Evolutionary conservation across 2,888 invertebrate genomes (phyloP), one percentile per base, ranked within the genome.

Genomic region (Ennomos quercinarius): DNA sequence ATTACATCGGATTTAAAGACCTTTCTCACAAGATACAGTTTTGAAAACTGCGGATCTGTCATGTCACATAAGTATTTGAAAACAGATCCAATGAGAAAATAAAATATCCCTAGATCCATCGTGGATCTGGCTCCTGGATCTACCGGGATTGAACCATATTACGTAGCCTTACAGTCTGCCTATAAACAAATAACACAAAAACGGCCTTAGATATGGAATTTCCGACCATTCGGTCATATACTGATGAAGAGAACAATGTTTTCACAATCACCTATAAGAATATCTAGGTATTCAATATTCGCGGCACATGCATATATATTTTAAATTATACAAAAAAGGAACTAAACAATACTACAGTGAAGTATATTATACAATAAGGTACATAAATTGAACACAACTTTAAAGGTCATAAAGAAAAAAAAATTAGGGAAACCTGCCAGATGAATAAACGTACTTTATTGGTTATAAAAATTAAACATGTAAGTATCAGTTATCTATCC

Each of bases 401-500:
- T 63, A 66, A 66, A 62, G 65, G 54, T 71, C 73, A 74, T 72
- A 74, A 68, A 71, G 66, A 72, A 76, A 74, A n/a, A 76, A 74
- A 74, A 77, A 76, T 74, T 64, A 74, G 77, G 85, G 85, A 89
- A 86, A 86, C 83, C 87, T 86, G 87, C 87, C 84, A 54, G 70
- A 75, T 71, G 74, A 77, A 60, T 42, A 50, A 72, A 72, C 66
- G 70, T 80, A 45, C 50, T 17, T 55, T 77, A 81, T 81, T 83
- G 81, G 81, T 84, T 82, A 85, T 83, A 82, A 81, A 84, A 86
- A 76, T 78, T 77, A 85, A 86, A 82, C 74, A 80, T 77, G 84
- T 81, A 80, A 77, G 84, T 81, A 78, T 82, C 78, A 84, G 84
- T 83, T 87, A 88, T 84, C 88, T 89, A 90, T 84, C 80, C 81